Percentiles rank a stretch among this genome's conserved stretches.
These are phyloP conservation scores for Papio anubis DNA, from an alignment of 2,113 vertebrate genomes.

Conservation along the genomic window DNA sequence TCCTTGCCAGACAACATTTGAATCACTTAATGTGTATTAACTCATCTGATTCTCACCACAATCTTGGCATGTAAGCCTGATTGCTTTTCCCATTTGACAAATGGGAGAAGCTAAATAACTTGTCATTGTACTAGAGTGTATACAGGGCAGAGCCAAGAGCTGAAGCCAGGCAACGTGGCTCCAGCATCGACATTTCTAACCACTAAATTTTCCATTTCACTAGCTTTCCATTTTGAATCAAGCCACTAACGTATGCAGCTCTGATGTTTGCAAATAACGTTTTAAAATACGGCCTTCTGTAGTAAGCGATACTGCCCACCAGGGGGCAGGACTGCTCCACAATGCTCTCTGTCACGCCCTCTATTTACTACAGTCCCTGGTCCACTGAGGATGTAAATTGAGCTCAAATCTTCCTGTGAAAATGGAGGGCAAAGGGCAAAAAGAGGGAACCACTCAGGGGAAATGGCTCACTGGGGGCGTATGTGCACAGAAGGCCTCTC, in stretches of 20 bases:
- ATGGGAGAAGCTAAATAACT: neutral
- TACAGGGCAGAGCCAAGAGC: neutral
- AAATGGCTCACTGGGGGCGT: neutral
- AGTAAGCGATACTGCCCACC: neutral
- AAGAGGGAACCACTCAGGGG: neutral
- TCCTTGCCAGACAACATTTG: neutral
- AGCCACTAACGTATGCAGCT: neutral
- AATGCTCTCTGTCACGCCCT: accelerated
- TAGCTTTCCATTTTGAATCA: neutral
- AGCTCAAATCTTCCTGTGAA: neutral
- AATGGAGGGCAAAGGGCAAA: neutral
- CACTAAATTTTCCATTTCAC: neutral
- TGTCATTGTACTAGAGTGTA: neutral
- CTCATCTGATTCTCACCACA: neutral
- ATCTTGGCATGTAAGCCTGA: neutral
- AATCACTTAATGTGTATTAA: accelerated
- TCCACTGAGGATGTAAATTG: accelerated
- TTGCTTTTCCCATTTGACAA: neutral
- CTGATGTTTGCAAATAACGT: neutral
- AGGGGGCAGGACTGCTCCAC: neutral
- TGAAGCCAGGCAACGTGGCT: neutral
- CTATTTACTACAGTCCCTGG: too few species aligned
- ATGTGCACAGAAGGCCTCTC: neutral
- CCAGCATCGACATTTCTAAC: neutral
- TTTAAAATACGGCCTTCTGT: neutral